Conservation (phyloP, 2,888 invertebrate species). For the Calameuta idolon region DNA sequence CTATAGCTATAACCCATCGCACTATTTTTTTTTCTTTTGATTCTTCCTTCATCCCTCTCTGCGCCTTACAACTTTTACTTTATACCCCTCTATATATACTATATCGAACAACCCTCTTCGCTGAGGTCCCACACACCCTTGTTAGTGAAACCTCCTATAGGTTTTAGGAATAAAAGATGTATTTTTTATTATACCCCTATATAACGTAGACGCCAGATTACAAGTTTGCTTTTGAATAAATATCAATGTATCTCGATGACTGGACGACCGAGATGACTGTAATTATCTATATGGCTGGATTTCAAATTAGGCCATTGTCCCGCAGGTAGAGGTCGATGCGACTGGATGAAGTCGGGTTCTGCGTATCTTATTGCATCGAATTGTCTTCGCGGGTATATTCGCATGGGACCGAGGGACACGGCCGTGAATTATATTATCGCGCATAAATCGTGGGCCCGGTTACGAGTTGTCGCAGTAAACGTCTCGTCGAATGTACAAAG, state of each 20-base stretch:
- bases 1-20: not conserved
- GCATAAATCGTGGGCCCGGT: slow-evolving; percentile 42
- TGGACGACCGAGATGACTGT: not conserved
- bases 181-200: not conserved
- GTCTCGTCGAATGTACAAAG: slow-evolving; percentile 48
- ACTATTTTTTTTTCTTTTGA: not conserved
- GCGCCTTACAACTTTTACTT: not conserved
- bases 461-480: slow-evolving; percentile 49
- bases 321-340: not conserved
- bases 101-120: not conserved
- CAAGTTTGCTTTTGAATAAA: not conserved
- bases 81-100: not conserved
- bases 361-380: not conserved
- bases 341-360: not conserved
- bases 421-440: slow-evolving; percentile 54
- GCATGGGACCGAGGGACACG: slow-evolving; percentile 11
- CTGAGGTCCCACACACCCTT: not conserved
- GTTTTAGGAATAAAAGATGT: not conserved
- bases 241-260: not conserved
- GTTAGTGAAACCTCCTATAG: not conserved
- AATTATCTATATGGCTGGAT: not conserved
- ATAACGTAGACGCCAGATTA: not conserved
- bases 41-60: not conserved
- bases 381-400: slow-evolving; percentile 14
- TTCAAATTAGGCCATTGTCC: not conserved